Base-by-base conservation (phyloP, 2,113 vertebrate genomes). In the Apodemus speciosus region DNA sequence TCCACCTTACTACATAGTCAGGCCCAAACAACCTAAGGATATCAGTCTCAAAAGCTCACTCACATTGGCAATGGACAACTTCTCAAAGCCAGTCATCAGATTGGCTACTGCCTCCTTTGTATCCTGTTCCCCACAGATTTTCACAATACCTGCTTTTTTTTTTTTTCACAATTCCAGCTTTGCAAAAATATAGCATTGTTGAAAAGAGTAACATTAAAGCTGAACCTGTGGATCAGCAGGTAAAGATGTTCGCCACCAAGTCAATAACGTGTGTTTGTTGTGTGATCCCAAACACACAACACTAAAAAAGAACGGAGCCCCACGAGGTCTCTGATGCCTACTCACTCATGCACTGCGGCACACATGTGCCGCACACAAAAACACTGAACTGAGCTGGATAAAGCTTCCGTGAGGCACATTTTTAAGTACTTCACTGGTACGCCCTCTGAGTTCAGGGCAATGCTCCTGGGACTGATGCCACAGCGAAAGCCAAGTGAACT, bases 1-100 rank as follows among this genome's bases (percentile, higher is more conserved):
- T 46, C 43, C 43, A 46, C 43, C 43, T 83, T 68, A 88, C 71
- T 89, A 83, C 60, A 5, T 1, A 94, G 46, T 83, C 69, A 69
- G 2, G 51, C 87, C 43, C 88, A 94, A 96, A 89, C 27, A 92
- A 92, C 38, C 90, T 76, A 90, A 94, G 51, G 69, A 76, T 43
- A 6, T 38, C 32, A 62, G 40, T 49, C 75, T 91, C 91, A 71
- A 87, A 46, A 90, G 69, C 49, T 87, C 40, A 40, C 27, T 75
- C 32, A 56, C 9, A 2, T 13, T 20, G 51, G 66, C 66, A 72
- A n/a, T 1, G 11, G 15, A 58, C n/a, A 58, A 58, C 30, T 75
- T 95, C 80, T 88, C 92, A 95, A 92, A 85, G 1, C 3, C 81
- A 49, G 83, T 9, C 62, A 62, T 87, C n/a, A 58, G 16, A 66